A percentile compares a stretch with the other conserved stretches of the same genome.
Conservation (phyloP, 2,888 invertebrate species). For the Aporophyla lueneburgensis region DNA sequence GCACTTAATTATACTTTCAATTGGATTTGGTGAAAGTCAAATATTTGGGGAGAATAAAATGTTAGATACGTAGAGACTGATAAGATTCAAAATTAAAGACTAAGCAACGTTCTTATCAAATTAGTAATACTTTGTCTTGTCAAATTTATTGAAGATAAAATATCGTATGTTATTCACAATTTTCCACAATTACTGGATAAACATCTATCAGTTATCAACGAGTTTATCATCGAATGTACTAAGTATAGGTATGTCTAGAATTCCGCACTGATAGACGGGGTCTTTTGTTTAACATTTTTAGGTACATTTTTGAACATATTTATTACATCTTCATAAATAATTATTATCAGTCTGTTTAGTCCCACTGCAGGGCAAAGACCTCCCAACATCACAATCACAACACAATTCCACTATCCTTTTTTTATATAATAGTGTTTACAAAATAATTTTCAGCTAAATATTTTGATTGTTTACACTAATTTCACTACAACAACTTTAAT, state of each 20-base stretch:
- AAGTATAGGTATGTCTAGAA: slow-evolving; percentile 22
- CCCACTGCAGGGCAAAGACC: neutral
- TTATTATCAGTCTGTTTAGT: neutral
- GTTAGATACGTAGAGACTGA: slow-evolving; percentile 3
- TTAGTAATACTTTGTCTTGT: slow-evolving; percentile 44
- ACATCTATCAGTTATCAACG: slow-evolving; percentile 40
- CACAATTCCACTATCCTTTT: neutral
- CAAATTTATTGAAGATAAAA: slow-evolving; percentile 47
- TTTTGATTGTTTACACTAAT: neutral
- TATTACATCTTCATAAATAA: neutral
- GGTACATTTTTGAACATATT: neutral
- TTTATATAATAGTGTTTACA: neutral
- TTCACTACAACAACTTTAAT: slow-evolving; percentile 7
- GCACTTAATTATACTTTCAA: slow-evolving; percentile 28
- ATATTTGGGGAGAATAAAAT: slow-evolving; percentile 29
- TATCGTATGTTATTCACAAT: slow-evolving; percentile 35
- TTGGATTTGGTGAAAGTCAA: slow-evolving; percentile 38
- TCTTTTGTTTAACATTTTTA: slow-evolving; percentile 10
- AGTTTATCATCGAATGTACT: slow-evolving; percentile 28
- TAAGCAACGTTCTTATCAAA: slow-evolving; percentile 31
- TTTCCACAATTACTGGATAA: slow-evolving; percentile 52
- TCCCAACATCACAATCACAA: neutral
- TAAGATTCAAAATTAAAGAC: slow-evolving; percentile 35
- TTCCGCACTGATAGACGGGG: slow-evolving; percentile 30
- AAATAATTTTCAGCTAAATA: neutral